These are phyloP conservation scores for Anguilla pacifica DNA, from an alignment of 2,797 vertebrate species.

Conservation along the genomic window DNA sequence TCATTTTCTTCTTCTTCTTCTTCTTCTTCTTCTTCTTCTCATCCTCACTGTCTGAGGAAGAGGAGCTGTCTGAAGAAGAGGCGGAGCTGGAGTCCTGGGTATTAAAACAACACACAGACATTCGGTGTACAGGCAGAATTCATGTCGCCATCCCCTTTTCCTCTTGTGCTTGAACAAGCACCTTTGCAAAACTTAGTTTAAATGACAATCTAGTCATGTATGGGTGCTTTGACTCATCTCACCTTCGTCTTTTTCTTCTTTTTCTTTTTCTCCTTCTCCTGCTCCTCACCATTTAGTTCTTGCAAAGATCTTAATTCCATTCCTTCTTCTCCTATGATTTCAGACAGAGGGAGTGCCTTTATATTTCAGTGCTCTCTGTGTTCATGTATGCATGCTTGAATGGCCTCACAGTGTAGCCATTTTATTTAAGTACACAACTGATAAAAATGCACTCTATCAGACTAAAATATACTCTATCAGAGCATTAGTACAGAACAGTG, in stretches of 20 bases:
- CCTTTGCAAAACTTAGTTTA: not conserved
- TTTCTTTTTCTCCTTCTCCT: not conserved
- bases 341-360: not conserved
- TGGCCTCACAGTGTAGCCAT: not conserved
- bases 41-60: not conserved
- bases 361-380: not conserved
- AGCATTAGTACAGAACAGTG: not conserved
- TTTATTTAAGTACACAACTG: not conserved
- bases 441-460: not conserved
- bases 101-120: not conserved
- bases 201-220: not conserved
- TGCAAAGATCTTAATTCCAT: not conserved
- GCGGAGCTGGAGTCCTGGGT: not conserved
- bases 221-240: not conserved
- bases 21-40: not conserved
- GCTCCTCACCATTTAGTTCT: not conserved
- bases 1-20: not conserved
- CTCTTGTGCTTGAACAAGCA: too few species aligned
- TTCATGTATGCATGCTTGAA: not conserved
- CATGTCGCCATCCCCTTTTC: not conserved
- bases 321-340: not conserved
- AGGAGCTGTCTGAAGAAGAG: not conserved
- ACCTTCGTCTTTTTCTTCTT: constrained; percentile 7
- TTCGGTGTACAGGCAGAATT: not conserved
- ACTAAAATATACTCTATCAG: not conserved